phyloP scores from a whole-genome alignment of 1,140 invertebrate species.

The Medauroidea extradentata region DNA sequence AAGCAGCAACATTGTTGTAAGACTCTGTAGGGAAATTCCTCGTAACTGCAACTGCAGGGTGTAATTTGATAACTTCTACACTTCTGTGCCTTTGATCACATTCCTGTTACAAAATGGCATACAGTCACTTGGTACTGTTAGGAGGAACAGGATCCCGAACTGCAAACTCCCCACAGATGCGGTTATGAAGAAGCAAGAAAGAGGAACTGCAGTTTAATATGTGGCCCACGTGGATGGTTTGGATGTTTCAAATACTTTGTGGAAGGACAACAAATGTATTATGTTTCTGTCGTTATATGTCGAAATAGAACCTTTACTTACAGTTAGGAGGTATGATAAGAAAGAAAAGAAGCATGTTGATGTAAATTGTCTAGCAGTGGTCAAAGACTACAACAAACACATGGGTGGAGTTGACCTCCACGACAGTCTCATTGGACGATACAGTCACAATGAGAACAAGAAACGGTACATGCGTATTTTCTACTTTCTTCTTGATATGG shows the following conservation, averaged over 20 bases:
- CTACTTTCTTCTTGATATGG: constrained; percentile 28
- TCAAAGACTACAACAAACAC: constrained; percentile 14
- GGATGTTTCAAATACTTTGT: neutral
- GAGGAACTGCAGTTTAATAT: neutral
- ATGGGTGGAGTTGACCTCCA: constrained; percentile 34
- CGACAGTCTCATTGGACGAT: constrained; percentile 31
- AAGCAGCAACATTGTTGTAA: constrained; percentile 25
- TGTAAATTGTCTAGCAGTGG: neutral
- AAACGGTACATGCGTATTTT: constrained; percentile 32
- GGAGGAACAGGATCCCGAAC: constrained; percentile 3
- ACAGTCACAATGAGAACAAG: constrained; percentile 21
- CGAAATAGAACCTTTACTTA: neutral
- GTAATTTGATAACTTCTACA: constrained; percentile 21
- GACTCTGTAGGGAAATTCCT: constrained; percentile 14
- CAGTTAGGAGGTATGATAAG: neutral
- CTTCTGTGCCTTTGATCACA: neutral
- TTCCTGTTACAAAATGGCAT: constrained; percentile 8
- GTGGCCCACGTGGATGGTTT: neutral
- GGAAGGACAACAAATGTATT: neutral
- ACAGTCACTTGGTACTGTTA: constrained; percentile 9
- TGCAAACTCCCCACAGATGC: constrained; percentile 7
- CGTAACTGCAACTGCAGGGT: constrained; percentile 5
- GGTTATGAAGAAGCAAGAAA: constrained; percentile 3
- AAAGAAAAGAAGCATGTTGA: neutral
- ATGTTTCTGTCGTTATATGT: neutral